Conservation (phyloP, 2,113 vertebrate species). For the Sinocyclocheilus anshuiensis region DNA sequence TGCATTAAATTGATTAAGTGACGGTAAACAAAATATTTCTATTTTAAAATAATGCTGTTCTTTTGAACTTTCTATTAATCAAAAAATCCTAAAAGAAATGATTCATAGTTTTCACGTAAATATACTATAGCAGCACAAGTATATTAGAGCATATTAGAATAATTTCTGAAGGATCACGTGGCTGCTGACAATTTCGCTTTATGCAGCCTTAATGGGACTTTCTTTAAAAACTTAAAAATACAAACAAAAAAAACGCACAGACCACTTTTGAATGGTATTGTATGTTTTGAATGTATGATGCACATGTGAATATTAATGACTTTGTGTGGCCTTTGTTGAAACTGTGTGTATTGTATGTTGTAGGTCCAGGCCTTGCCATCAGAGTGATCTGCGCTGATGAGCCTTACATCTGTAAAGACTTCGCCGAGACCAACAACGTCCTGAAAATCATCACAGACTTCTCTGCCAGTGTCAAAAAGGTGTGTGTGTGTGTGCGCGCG, state of each 20-base stretch:
- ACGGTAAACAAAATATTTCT: too few relatives aligned
- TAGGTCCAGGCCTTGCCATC: slow-evolving; percentile 96
- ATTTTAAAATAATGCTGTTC: too few relatives aligned
- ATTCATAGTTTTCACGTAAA: too few relatives aligned
- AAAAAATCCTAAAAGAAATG: too few relatives aligned
- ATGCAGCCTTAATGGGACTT: too few relatives aligned
- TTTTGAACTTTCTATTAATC: too few relatives aligned
- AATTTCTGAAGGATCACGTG: not conserved
- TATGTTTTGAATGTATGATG: not conserved
- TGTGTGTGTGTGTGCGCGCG: slow-evolving; percentile 60
- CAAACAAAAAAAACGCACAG: too few relatives aligned
- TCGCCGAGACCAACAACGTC: slow-evolving; percentile 97
- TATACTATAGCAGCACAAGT: too few relatives aligned
- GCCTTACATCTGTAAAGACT: slow-evolving; percentile 97
- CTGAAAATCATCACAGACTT: slow-evolving; percentile 98
- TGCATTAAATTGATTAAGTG: too few relatives aligned
- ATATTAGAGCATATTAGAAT: not conserved
- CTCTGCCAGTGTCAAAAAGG: slow-evolving; percentile 98
- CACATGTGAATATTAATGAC: not conserved
- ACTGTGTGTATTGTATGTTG: slow-evolving; percentile 17
- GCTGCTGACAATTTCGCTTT: not conserved
- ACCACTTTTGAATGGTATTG: not conserved
- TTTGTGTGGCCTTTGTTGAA: not conserved
- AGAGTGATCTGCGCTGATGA: slow-evolving; percentile 98
- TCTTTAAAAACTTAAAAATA: too few relatives aligned